These are phyloP conservation scores for Montipora capitata DNA, from an alignment of 92 coral and sea anemone species.

Conservation along the genomic window DNA sequence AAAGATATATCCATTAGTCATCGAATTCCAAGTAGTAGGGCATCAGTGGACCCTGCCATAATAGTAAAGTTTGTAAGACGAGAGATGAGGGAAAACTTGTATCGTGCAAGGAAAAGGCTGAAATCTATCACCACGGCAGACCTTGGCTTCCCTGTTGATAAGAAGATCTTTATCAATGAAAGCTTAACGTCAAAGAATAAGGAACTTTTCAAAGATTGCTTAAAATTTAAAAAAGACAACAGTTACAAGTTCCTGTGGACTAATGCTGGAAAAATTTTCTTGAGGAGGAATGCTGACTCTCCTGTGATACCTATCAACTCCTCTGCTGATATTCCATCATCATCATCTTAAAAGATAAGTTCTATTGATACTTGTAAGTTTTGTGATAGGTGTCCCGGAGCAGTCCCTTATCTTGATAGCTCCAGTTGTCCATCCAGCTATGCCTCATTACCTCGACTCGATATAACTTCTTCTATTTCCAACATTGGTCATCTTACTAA, in stretches of 20 bases:
- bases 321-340: background rate
- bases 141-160: background rate
- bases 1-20: slow-evolving; percentile 47
- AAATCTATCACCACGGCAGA: slow-evolving; percentile 9
- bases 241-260: no score
- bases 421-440: slow-evolving; percentile 5
- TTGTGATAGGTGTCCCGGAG: background rate
- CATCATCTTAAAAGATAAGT: background rate
- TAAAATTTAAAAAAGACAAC: background rate
- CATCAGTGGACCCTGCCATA: background rate
- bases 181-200: background rate
- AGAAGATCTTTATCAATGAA: background rate
- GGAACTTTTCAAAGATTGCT: slow-evolving; percentile 16
- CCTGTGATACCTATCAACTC: background rate
- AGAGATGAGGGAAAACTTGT: slow-evolving; percentile 13
- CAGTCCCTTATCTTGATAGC: background rate
- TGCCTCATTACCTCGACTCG: slow-evolving; percentile 1
- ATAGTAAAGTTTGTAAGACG: background rate
- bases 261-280: background rate
- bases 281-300: background rate
- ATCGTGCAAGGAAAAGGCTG: slow-evolving; percentile 19
- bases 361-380: background rate
- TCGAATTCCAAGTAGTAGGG: slow-evolving; percentile 24
- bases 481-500: no score
- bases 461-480: no score